Evolutionary conservation across 2,797 vertebrate genomes (phyloP), one percentile per base, ranked within the genome.

Genomic region (Clarias fuscus): DNA sequence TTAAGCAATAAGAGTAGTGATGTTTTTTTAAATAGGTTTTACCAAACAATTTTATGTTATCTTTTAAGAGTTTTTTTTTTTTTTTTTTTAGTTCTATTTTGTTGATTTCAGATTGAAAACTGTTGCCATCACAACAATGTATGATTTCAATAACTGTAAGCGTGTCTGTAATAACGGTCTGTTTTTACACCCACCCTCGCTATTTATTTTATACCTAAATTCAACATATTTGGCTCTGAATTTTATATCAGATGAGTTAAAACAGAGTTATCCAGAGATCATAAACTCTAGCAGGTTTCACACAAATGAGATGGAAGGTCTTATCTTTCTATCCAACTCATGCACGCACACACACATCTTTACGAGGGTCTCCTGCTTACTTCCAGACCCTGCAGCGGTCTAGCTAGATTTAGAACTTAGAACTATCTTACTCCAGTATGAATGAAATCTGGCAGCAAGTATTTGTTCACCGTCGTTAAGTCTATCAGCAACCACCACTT

Each of bases 401-500:
- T 15, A 59, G 56, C 0, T 22, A 11, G 5, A 59, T 18, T 76
- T 62, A 53, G 24, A 53, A 62, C 40, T 53, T 53, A 30, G 24
- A 30, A 67, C 40, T 67, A 15, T 30, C 33, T 62, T 59, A 37
- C 15, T 22, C 22, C 62, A 48, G 20, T 30, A 76, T 80, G 27
- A 75, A n/a, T 73, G 67, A 75, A 88, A 80, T 72, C n/a, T 33
- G 71, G 43, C 20, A 70, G 77, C 75, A 62, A 68, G 27, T 71
- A 3, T 83, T 71, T 58, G 80, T 83, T 75, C 83, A 86, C 87
- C 82, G 58, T 78, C 40, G 73, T 58, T 75, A 40, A 0, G 37
- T 87, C 58, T 56, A 85, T 77, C n/a, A 82, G 43, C 80, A 65
- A 30, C 53, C 71, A 78, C 78, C 67, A 83, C 33, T 76, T 59